Base-by-base conservation (phyloP, 2,797 vertebrate species). In the Rousettus madagascariensis region DNA sequence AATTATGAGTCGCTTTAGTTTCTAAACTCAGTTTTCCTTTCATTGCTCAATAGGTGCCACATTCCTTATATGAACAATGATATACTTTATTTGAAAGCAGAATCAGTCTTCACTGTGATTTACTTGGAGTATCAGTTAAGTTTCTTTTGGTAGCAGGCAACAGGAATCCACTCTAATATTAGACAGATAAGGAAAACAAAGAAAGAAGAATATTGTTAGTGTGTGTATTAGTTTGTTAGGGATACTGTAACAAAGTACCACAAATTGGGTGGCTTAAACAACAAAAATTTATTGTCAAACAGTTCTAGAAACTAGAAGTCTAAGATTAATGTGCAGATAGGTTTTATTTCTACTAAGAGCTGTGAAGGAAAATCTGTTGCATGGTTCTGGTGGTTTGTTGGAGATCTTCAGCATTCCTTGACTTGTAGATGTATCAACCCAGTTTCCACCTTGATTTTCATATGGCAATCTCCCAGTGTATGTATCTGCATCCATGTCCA, bases 381-480 rank as follows among this genome's bases (percentile, higher is more conserved):
- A 4, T 16, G n/a, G 5, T 61, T 30, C 26, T 55, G 11, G 33
- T 33, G 20, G 0, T 24, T 8, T 46, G 16, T 5, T n/a, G 65
- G 8, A 15, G 16, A 33, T 33, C 26, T 5, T 46, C 38, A n/a
- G 30, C 7, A 13, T 16, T 66, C 46, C 43, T 78, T 22, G 2
- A 17, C 13, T 15, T 26, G 0, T 6, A 15, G 63, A 51, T 30
- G 3, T 8, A 12, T 72, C 16, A 11, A 22, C 36, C 3, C 0
- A 2, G 0, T 33, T 28, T 33, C 28, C 16, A 43, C 51, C 24
- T 59, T 94, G 19, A 6, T 13, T 3, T 41, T 22, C n/a, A 30
- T 2, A 0, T 6, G 36, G 22, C 12, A 16, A 8, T 43, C 28
- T n/a, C 22, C 38, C 11, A 19, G 0, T 11, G 1, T 36, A 5